Evolutionary conservation across 2,113 vertebrate genomes (phyloP), one percentile per base, ranked within the genome.

Genomic region (Ptilonorhynchus violaceus): DNA sequence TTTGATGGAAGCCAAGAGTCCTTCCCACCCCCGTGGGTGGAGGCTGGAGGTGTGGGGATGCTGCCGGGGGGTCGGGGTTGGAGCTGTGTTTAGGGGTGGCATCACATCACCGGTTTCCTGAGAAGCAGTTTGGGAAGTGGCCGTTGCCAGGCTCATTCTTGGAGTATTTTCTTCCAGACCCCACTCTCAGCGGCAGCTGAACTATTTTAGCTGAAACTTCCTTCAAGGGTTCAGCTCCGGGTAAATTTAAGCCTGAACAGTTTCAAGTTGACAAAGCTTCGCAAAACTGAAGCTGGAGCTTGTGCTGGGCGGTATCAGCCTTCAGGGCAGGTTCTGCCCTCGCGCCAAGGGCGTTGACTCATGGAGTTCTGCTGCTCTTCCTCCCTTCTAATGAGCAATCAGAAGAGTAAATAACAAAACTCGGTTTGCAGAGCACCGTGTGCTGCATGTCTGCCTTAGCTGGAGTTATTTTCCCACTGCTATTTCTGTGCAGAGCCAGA

Each of bases 11-110:
- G 28, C 42, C 24, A 12, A 9, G 49, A 49, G 55, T 19, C 37
- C 39, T 67, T 85, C 35, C 31, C 33, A 28, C 5, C 10, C 4
- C 1, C 1, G 1, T 2, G 53, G 64, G 52, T 2, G 12, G 15
- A 53, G 56, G 24, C 55, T 56, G 69, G 64, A 50, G 70, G 16
- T 1, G 7, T 72, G 67, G 59, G 35, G 42, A 15, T 46, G 70
- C 63, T 47, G 25, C 20, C 3, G 1, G 0, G 0, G 22, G 11
- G 13, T 7, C 37, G 31, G 17, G 33, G 2, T 25, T 50, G 4
- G 68, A 56, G 53, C 67, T 62, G 28, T 23, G 9, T 56, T 67
- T 20, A 13, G 55, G 15, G 28, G 33, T 44, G 47, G 49, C 20
- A 27, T 18, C 31, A 7, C 39, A 47, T 46, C 42, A 17, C 46